Evolutionary conservation across 2,113 vertebrate genomes (phyloP).

Genomic region (Alouatta palliata): DNA sequence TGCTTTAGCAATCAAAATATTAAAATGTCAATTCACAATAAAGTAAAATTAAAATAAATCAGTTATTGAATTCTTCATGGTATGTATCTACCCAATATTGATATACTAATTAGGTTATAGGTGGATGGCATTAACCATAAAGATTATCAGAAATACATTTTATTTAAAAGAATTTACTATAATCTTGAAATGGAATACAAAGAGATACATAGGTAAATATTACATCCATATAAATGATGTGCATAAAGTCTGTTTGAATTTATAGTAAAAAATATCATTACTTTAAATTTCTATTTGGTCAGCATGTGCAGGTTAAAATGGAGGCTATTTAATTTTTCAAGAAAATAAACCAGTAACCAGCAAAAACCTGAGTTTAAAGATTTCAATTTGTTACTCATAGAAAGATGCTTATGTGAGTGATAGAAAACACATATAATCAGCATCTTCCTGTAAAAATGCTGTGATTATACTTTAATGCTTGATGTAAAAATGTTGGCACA

Average conservation of each 20-base stretch:
- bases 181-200: not conserved
- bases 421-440: constrained; percentile 64
- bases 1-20: constrained; percentile 7
- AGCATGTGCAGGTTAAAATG: not conserved
- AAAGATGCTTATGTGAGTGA: constrained; percentile 41
- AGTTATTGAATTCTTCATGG: not conserved
- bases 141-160: not conserved
- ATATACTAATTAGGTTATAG: not conserved
- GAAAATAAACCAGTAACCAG: constrained; percentile 26
- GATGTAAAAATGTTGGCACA: constrained; percentile 37
- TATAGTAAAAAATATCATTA: not conserved
- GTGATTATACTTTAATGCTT: constrained; percentile 49
- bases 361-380: constrained; percentile 60
- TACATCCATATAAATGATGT: not conserved
- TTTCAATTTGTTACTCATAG: constrained; percentile 54
- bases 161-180: not conserved
- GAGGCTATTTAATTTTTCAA: constrained; percentile 24
- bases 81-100: not conserved
- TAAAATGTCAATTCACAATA: constrained; percentile 24
- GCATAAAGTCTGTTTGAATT: not conserved
- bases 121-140: not conserved
- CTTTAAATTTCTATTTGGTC: constrained; percentile 49
- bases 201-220: not conserved
- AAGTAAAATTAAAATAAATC: constrained; percentile 24
- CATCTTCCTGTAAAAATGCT: constrained; percentile 53